Base-by-base conservation (phyloP, 2,797 vertebrate species). In the Petrocephalus sullivani region DNA sequence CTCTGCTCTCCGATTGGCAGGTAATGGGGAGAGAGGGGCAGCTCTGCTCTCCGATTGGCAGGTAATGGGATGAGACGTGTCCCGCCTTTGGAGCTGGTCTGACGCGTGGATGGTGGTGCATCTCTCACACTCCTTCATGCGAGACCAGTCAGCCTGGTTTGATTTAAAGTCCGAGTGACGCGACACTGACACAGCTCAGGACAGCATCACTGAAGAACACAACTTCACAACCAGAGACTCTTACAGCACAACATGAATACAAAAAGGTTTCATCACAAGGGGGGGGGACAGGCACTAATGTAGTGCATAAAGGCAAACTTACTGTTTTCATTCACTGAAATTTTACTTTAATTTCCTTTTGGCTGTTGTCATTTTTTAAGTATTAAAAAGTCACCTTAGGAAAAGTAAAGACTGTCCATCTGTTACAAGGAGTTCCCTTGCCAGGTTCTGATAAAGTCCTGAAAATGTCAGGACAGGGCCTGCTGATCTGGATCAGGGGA, bases 231-330 rank as follows among this genome's bases (percentile, higher is more conserved):
- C 49, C 82, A 88, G 84, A 89, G 87, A 78, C 71, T 37, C 78
- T 89, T 60, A 83, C 60, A 86, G 75, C 85, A 88, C 95, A 94
- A 94, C 93, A 94, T 95, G 95, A 95, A 94, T 91, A 92, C 91
- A 95, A 94, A 81, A 49, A 19, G 75, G 93, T 85, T 85, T 85
- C 41, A 78, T 87, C 85, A 81, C 81, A 75, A 78, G 95, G 93
- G 93, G 92, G 94, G 92, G 92, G 92, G 91, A 90, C 3, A 91
- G 94, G 95, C 96, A 96, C 96, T 96, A 96, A 96, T 95, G 95
- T 96, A 96, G 96, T 96, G 96, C 95, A 33, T 95, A 96, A 94
- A 91, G 91, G 92, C 92, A 92, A 51, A 90, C 81, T 67, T 94
- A 92, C 94, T 90, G 91, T 92, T 94, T 90, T 89, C 94, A 81